Evolutionary conservation across 2,113 vertebrate genomes (phyloP).

Genomic region (Anhinga rufa): DNA sequence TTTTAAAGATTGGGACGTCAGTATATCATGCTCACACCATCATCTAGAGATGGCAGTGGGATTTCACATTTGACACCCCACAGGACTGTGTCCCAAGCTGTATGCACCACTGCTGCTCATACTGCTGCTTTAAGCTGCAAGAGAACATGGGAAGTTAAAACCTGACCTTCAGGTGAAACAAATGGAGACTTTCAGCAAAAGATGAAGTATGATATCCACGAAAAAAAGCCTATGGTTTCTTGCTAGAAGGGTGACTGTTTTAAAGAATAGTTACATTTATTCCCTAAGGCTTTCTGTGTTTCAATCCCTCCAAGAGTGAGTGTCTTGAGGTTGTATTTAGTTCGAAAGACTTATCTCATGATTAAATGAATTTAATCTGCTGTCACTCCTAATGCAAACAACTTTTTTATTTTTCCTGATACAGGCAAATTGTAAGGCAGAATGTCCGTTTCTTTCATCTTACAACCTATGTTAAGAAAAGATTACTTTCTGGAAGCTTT

Average conservation of each 20-base stretch:
- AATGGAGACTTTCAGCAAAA: not conserved
- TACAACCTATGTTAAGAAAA: not conserved
- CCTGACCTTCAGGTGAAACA: not conserved
- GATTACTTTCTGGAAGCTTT: not conserved
- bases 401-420: not conserved
- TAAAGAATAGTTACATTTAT: not conserved
- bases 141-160: not conserved
- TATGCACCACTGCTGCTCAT: not conserved
- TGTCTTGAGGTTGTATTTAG: not conserved
- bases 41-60: not conserved
- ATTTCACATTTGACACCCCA: not conserved
- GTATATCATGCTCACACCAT: not conserved
- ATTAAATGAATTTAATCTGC: not conserved
- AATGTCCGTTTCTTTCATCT: constrained; percentile 6
- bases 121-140: not conserved
- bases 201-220: accelerated
- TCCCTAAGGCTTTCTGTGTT: not conserved
- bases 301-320: not conserved
- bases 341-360: not conserved
- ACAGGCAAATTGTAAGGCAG: not conserved
- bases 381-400: not conserved
- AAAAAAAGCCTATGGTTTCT: not conserved
- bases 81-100: not conserved
- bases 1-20: not conserved
- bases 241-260: not conserved